Evolutionary conservation across 2,797 vertebrate genomes (phyloP), one percentile per base, ranked within the genome.

Genomic region (Sebastes hubbsi): DNA sequence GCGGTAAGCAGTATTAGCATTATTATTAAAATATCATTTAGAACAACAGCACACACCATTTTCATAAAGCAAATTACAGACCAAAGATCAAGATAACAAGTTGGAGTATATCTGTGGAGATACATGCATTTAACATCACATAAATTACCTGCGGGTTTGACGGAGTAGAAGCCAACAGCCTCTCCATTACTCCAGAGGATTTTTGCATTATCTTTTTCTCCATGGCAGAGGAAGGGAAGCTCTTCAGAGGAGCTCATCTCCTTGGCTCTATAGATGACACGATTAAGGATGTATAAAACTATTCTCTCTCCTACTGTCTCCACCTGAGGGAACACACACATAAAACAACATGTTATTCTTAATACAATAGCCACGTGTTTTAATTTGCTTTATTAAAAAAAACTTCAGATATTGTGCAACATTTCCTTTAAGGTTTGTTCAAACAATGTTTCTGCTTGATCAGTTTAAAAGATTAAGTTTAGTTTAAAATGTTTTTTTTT

Each of bases 101-200:
- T 12, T 24, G 13, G 49, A 14, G 6, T 32, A 22, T n/a, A 34
- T 56, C 1, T 32, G 27, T 52, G 8, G 6, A 38, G 30, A 59
- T 63, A 4, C 22, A 64, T 25, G 2, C 9, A 25, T 34, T 64
- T 8, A 11, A 30, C 70, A 12, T 52, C 6, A 30, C 8, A 66
- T 72, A 16, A 8, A 80, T 93, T 94, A 98, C 98, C 98, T 95
- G 89, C 82, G 68, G 93, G 95, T 93, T 98, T 98, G 89, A 97
- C 96, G 16, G 97, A 98, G 91, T 98, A 99, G 94, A 98, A 99
- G 6, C 97, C 98, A 85, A 98, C 85, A 30, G 97, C 98, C 69
- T 98, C 95, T 90, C 98, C 97, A 74, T 96, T 92, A 65, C 91
- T 94, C 98, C 98, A 99, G 62, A 97, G 80, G 89, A 98, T 96